Evolutionary conservation across 2,113 vertebrate species (phyloP), one percentile per base, ranked within the genome.

Genomic region (Loxodonta africana): DNA sequence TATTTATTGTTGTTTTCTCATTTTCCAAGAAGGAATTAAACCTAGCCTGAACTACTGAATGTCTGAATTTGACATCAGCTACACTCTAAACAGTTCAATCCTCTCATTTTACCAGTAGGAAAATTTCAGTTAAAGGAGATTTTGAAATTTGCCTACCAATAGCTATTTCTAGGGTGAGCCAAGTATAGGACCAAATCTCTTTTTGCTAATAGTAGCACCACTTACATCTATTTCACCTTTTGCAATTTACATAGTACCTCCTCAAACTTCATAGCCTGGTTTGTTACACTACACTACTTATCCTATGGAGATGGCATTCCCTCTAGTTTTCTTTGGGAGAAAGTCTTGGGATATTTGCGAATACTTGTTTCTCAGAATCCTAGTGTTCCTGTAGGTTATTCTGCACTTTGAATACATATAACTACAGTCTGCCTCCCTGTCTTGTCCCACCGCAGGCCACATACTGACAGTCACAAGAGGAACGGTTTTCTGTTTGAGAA

Each of bases 51-150:
- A 77, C 48, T 44, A 51, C 12, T 83, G 57, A 73, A 30, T 30
- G 28, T 82, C 67, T 83, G 18, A 62, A 63, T 92, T n/a, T 89
- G 67, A 91, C 93, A 91, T 84, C 71, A 84, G 28, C 37, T n/a
- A 67, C 51, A 67, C 84, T 91, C 28, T 80, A 78, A 86, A 85
- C 53, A 33, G 20, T 92, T 82, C 23, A n/a, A 25, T 26, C 77
- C 48, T 78, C 37, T 90, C 21, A 78, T 83, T 86, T 88, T n/a
- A 65, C 6, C 44, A 44, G 28, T 67, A 74, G 37, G 26, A 73
- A 83, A 73, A 71, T 26, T 63, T 30, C 90, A 73, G 69, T 57
- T 83, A 11, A 73, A 9, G 23, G 92, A n/a, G 28, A 3, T 86
- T 93, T 65, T 60, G n/a, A 83, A 87, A 78, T 33, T 87, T 78